Evolutionary conservation across 2,113 vertebrate genomes (phyloP), one percentile per base, ranked within the genome.

Genomic region (Anarrhichthys ocellatus): DNA sequence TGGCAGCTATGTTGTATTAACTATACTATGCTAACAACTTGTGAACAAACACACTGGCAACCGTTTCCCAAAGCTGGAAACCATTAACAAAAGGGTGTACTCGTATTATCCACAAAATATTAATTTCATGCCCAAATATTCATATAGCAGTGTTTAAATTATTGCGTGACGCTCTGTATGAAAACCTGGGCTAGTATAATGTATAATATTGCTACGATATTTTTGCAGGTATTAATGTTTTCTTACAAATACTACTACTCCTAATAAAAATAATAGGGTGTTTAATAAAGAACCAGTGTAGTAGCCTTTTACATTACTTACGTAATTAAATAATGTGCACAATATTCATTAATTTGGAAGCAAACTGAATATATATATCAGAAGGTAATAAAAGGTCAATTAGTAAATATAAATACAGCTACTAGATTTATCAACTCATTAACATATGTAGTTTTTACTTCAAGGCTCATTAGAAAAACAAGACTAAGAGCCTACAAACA

Each of bases 1-100:
- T 7, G 38, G 50, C 40, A 50, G 48, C 48, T 66, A 46, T 44
- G 32, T 78, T 65, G 22, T 58, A 24, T 65, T 65, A 62, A 44
- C 66, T 22, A 8, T 32, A 2, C 27, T 20, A 34, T n/a, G 11
- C 1, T 24, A 46, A 64, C 22, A 56, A 34, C 11, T 20, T 40
- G 11, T 15, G 34, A 74, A n/a, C 75, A 76, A 42, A 54, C 22
- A 40, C 27, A 58, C 22, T 5, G 7, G 38, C 2, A 48, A 65
- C 48, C 44, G 9, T 34, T 29, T 67, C 10, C 7, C 9, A 66
- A 24, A 59, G 54, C 54, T 62, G 18, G 42, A 69, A 52, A 22
- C 42, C n/a, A 46, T 46, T 27, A 29, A 70, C 18, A 65, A 27
- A 38, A 22, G 2, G 8, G 8, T 32, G n/a, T 7, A 27, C 48